Base-by-base conservation (phyloP, 2,113 vertebrate species). In the Proterorhinus semilunaris region DNA sequence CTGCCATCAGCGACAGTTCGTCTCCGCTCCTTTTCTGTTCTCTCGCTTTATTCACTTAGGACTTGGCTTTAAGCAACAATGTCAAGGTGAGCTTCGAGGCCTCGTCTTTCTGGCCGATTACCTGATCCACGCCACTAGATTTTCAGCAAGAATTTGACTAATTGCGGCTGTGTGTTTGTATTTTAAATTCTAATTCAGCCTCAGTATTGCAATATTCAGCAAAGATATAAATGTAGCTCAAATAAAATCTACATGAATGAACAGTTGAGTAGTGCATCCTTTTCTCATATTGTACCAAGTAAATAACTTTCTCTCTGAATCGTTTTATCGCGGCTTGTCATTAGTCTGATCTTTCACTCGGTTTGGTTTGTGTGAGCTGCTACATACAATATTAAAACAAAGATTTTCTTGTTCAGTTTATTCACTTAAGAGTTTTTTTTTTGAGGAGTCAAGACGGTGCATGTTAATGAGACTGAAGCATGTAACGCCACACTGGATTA, bases 1-100 rank as follows among this genome's bases (percentile, higher is more conserved):
- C 48, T 55, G 36, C 66, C 65, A 68, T 65, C 65, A 48, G 49
- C 49, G 44, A 47, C 15, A 49, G 44, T 46, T 13, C 61, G 75
- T 62, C 62, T 53, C 46, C 49, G 17, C n/a, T 15, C 62, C 21
- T 10, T 47, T 5, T 0, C 3, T 5, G 5, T 62, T 50, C 51
- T 42, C 15, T 63, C 52, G 6, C 6, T 11, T 13, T 11, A 12
- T 27, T 8, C 54, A 42, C 16, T 62, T 68, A 17, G 52, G 43
- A 50, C 16, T 45, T 5, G 27, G 10, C 65, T 69, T 17, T 49
- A 51, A 75, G 69, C 27, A 17, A 42, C 36, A 69, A 46, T 63
- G 61, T 58, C 58, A 75, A 69, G 7, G 36, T 62, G 53, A 54
- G 44, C 62, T 53, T 64, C 6, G 57, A 49, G 47, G 15, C 62